Conservation (phyloP, 2,888 invertebrate genomes). For the Hylaea fasciaria region DNA sequence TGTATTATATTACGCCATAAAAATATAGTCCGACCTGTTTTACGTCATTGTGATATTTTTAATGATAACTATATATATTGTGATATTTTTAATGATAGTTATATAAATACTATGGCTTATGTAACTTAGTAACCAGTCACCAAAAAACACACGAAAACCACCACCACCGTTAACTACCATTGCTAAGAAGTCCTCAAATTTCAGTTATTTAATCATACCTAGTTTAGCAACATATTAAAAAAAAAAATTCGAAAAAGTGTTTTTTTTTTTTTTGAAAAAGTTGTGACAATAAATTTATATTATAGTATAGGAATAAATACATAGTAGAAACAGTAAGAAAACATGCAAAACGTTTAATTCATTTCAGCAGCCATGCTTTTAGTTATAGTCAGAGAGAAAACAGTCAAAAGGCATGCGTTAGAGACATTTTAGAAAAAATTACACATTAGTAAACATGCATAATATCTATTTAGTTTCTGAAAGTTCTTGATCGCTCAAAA, state of each 20-base stretch:
- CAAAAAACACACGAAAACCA: neutral
- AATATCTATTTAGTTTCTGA: slow-evolving; percentile 18
- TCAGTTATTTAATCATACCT: no score
- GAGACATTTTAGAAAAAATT: slow-evolving; percentile 15
- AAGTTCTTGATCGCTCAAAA: slow-evolving; percentile 72
- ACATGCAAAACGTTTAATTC: slow-evolving; percentile 29
- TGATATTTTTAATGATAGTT: no score
- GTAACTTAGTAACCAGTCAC: neutral
- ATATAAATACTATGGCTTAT: neutral
- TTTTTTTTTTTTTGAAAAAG: neutral
- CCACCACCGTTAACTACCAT: neutral
- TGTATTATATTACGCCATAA: no score
- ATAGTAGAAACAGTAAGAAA: slow-evolving; percentile 6
- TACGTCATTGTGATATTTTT: no score
- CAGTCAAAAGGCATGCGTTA: slow-evolving; percentile 30
- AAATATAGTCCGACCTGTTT: no score
- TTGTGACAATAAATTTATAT: neutral
- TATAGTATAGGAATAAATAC: no score
- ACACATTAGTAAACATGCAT: slow-evolving; percentile 40
- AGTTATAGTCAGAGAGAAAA: slow-evolving; percentile 4
- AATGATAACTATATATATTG: no score
- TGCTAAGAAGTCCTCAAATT: neutral
- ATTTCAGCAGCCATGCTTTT: slow-evolving; percentile 30
- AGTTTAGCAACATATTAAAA: no score
- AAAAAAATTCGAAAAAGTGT: neutral